A percentile compares a stretch with the other conserved stretches of the same genome.
phyloP scores from a whole-genome alignment of 2,797 vertebrate genomes.

The Rhadinocentrus ornatus region DNA sequence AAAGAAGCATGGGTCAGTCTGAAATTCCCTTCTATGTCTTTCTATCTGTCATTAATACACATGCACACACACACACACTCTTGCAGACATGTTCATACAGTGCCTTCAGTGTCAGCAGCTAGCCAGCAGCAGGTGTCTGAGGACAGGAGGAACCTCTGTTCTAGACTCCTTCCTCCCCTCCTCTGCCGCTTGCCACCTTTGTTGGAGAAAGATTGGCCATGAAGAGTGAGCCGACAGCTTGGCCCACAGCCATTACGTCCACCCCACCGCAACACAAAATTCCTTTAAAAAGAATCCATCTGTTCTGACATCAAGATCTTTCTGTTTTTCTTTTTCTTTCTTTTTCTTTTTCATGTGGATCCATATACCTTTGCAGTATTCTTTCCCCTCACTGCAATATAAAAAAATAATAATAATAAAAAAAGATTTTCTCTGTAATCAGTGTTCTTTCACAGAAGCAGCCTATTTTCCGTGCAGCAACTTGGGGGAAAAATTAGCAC shows the following conservation, averaged over 20 bases:
- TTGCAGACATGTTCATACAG: slow-evolving; percentile 63
- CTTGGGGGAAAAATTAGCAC: slow-evolving; percentile 18
- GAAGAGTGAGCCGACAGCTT: slow-evolving; percentile 62
- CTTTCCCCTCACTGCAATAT: slow-evolving; percentile 29
- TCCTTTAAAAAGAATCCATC: slow-evolving; percentile 69
- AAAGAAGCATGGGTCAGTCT: slow-evolving; percentile 45
- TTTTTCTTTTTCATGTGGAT: slow-evolving; percentile 26
- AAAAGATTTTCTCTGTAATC: slow-evolving; percentile 22
- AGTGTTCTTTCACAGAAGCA: slow-evolving; percentile 17
- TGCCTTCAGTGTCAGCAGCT: slow-evolving; percentile 70
- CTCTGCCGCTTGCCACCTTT: slow-evolving; percentile 71
- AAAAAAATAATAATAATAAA: neutral
- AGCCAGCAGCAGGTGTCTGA: slow-evolving; percentile 80
- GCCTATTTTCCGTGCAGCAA: slow-evolving; percentile 41
- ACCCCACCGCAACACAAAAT: slow-evolving; percentile 61
- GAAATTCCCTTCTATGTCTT: slow-evolving; percentile 49
- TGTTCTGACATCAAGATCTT: slow-evolving; percentile 60
- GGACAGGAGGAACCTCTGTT: slow-evolving; percentile 81
- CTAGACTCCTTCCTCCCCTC: slow-evolving; percentile 41
- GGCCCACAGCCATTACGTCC: slow-evolving; percentile 48
- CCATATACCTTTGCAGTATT: slow-evolving; percentile 28
- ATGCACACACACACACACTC: slow-evolving; percentile 56
- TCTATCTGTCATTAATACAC: slow-evolving; percentile 53
- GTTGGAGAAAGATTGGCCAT: slow-evolving; percentile 62
- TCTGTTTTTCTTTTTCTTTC: neutral